Evolutionary conservation across 2,888 invertebrate genomes (phyloP), one percentile per base, ranked within the genome.

Genomic region (Trissonchulus latispiculum): DNA sequence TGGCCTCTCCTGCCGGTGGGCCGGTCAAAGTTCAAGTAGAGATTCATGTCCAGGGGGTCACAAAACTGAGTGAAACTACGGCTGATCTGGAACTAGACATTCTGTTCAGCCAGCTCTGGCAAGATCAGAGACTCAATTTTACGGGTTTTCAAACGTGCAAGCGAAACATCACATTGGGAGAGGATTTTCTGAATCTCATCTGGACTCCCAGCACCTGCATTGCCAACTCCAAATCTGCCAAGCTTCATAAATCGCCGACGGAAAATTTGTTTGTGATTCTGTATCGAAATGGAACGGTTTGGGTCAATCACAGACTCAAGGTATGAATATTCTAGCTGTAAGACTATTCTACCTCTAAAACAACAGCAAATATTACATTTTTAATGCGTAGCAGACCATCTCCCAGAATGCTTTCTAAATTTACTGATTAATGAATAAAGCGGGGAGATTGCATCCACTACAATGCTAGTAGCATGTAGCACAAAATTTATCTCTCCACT

Each of bases 161-260:
- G 69, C 76, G 79, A 23, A 81, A 81, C 71, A 81, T 81, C 69
- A 81, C 81, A 23, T 80, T 81, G 80, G 81, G 81, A 75, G 74
- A 80, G 1, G 73, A 77, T 29, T 76, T 77, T 59, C 72, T 81
- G 59, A 75, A 78, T 18, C 75, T 77, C 28, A 80, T 81, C 66
- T 81, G 81, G 81, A 80, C 80, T 2, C 81, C 81, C 1, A 81
- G 81, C 73, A 81, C 80, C 15, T 81, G 81, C 73, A 73, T 81
- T 62, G 80, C 81, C 61, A 81, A 81, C 75, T 80, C 81, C 28
- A 81, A 81, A 71, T 73, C 76, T 67, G 78, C 81, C 32, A 77
- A 77, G 36, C 78, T 81, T 8, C 81, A 81, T 74, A 73, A 78
- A 3, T 80, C 80, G 3, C 81, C 81, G 29, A 79, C 80, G 3